Evolutionary conservation across 2,888 invertebrate genomes (phyloP).

Genomic region (Nineta flava): DNA sequence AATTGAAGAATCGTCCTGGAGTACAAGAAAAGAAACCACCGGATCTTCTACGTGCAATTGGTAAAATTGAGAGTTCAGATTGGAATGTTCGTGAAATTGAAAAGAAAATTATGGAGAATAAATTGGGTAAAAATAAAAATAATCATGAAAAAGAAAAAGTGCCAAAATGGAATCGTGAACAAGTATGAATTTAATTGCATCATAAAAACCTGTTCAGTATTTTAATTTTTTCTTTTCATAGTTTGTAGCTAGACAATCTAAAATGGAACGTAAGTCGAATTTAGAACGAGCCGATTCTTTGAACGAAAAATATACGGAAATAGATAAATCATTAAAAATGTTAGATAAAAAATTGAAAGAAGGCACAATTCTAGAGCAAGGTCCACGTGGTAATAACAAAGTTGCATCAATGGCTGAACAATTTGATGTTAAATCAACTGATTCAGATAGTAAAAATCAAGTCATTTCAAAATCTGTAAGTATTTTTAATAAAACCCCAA

Average conservation of each 20-base stretch:
- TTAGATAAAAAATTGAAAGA: slow-evolving; percentile 61
- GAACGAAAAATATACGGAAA: slow-evolving; percentile 49
- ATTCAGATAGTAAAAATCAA: slow-evolving; percentile 27
- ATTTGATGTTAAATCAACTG: slow-evolving; percentile 39
- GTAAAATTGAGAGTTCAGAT: slow-evolving; percentile 75
- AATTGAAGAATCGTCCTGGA: slow-evolving; percentile 43
- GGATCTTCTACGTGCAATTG: slow-evolving; percentile 73
- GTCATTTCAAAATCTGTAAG: slow-evolving; percentile 35
- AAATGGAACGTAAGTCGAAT: slow-evolving; percentile 46
- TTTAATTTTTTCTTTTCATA: slow-evolving; percentile 15
- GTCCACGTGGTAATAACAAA: slow-evolving; percentile 49
- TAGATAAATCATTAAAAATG: slow-evolving; percentile 54
- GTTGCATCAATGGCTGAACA: slow-evolving; percentile 81
- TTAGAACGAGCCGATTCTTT: slow-evolving; percentile 39
- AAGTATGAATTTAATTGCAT: slow-evolving; percentile 27
- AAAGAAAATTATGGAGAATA: slow-evolving; percentile 68
- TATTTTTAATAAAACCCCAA: too few relatives aligned
- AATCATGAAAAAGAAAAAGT: slow-evolving; percentile 56
- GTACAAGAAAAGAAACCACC: slow-evolving; percentile 56
- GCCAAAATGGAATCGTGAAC: slow-evolving; percentile 82
- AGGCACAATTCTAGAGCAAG: slow-evolving; percentile 51
- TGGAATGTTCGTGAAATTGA: slow-evolving; percentile 88
- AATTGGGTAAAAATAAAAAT: slow-evolving; percentile 43
- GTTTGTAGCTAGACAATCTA: slow-evolving; percentile 49
- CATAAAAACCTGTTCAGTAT: background rate